A percentile compares a stretch with the other conserved stretches of the same genome.
These are phyloP conservation scores for Podabrus alpinus DNA, from an alignment of 2,888 invertebrate genomes.

Conservation along the genomic window DNA sequence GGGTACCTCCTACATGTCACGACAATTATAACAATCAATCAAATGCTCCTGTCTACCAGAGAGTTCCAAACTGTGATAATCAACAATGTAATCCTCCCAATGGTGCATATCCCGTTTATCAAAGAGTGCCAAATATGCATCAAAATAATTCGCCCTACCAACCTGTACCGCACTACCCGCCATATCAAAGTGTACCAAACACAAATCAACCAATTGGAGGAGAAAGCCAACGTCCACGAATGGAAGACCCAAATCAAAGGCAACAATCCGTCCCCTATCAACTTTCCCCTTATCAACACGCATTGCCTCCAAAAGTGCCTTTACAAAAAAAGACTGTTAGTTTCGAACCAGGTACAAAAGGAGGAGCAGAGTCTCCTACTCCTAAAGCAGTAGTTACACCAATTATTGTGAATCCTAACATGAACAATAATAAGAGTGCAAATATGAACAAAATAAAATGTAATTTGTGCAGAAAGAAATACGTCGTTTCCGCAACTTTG, in stretches of 20 bases:
- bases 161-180: constrained; percentile 41
- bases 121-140: constrained; percentile 32
- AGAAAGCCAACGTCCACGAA: constrained; percentile 11
- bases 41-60: constrained; percentile 15
- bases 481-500: constrained; percentile 74
- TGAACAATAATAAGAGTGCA: constrained; percentile 46
- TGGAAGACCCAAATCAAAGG: constrained; percentile 37
- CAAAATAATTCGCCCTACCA: constrained; percentile 42
- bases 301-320: constrained; percentile 62
- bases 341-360: constrained; percentile 75
- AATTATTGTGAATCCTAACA: constrained; percentile 48
- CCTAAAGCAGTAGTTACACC: constrained; percentile 52
- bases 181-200: constrained; percentile 44
- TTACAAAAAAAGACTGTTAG: constrained; percentile 69
- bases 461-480: constrained; percentile 85
- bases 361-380: constrained; percentile 53
- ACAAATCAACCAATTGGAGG: constrained; percentile 40
- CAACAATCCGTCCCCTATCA: constrained; percentile 52
- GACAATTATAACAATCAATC: constrained; percentile 9
- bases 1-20: constrained; percentile 14
- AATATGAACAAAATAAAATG: constrained; percentile 69
- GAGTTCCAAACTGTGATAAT: constrained; percentile 9
- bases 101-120: constrained; percentile 32
- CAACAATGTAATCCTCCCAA: not conserved
- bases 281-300: constrained; percentile 66